Evolutionary conservation across 2,113 vertebrate species (phyloP).

Genomic region (Antechinus flavipes): DNA sequence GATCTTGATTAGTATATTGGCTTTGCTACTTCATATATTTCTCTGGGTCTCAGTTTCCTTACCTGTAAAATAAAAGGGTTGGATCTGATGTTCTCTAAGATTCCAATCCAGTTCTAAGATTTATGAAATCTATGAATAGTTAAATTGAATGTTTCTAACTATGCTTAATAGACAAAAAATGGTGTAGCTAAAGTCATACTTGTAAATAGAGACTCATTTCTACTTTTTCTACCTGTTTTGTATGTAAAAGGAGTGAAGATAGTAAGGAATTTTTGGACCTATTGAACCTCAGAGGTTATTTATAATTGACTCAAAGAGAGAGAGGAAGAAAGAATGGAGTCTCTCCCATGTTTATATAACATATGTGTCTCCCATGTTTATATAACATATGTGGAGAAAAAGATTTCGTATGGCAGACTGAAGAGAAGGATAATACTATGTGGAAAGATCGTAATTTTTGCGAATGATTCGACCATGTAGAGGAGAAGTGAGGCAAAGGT

Average conservation of each 20-base stretch:
- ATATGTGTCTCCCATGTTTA: fast-evolving
- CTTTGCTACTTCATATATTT: neutral
- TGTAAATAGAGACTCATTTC: neutral
- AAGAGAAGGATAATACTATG: neutral
- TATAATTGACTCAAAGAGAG: neutral
- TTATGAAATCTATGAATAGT: neutral
- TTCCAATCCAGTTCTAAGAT: neutral
- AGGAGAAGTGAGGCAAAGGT: too few species aligned
- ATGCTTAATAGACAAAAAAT: neutral
- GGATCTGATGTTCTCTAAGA: neutral
- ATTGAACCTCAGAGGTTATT: neutral
- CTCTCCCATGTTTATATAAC: too few species aligned
- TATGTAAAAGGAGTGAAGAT: neutral
- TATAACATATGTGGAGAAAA: neutral
- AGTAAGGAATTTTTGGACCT: neutral
- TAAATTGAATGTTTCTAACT: neutral
- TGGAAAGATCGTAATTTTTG: neutral
- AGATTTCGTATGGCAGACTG: neutral
- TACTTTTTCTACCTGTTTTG: neutral
- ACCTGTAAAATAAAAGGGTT: neutral
- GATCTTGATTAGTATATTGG: neutral
- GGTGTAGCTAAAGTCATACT: neutral
- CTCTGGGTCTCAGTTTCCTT: neutral
- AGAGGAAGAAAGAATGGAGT: fast-evolving
- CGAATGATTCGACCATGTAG: neutral